These are phyloP conservation scores for Hydrotaea diabolus DNA, from an alignment of 2,888 invertebrate genomes.

Conservation along the genomic window DNA sequence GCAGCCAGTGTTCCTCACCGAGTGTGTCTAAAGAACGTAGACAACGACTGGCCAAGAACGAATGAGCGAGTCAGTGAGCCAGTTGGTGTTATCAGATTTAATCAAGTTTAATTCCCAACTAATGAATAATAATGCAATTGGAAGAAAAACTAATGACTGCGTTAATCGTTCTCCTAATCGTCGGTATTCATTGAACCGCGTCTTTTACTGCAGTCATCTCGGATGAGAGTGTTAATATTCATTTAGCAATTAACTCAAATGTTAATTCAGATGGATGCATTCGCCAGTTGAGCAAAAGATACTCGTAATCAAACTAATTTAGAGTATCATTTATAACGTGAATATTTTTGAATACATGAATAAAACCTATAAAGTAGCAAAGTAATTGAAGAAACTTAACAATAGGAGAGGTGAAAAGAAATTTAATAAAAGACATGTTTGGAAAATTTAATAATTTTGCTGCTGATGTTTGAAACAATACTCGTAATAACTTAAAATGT, in stretches of 20 bases:
- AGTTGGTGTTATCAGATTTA: conserved; percentile 20
- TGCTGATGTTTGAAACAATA: no score
- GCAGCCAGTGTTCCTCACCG: neutral
- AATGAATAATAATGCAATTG: conserved; percentile 47
- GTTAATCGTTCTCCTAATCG: neutral
- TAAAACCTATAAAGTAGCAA: no score
- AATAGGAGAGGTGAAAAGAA: no score
- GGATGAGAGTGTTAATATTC: neutral
- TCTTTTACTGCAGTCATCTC: neutral
- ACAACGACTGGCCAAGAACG: no score
- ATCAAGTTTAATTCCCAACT: conserved; percentile 27
- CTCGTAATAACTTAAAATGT: no score
- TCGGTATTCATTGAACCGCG: neutral
- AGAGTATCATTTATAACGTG: no score
- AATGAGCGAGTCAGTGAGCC: neutral
- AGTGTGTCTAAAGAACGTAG: neutral
- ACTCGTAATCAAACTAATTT: no score
- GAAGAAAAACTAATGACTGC: conserved; percentile 24
- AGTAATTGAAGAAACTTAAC: no score
- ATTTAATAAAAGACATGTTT: no score
- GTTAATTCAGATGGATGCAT: neutral
- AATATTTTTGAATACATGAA: no score
- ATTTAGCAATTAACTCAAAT: neutral
- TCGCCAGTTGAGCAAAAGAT: no score
- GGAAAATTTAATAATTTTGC: no score